These are phyloP conservation scores for Andrena hattorfiana DNA, from an alignment of 2,888 invertebrate species.

Conservation along the genomic window DNA sequence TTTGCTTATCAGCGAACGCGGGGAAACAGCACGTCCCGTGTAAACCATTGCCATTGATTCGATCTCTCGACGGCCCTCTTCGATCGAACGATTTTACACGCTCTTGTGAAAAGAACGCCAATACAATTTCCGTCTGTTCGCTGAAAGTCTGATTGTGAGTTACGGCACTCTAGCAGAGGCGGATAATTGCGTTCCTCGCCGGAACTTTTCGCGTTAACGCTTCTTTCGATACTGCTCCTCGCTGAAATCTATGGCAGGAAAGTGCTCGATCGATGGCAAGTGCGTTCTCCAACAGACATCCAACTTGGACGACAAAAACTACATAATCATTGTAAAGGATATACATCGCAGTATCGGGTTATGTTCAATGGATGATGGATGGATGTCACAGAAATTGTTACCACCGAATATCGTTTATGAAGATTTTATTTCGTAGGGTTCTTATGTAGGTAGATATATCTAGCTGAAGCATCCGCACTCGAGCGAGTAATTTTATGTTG, in stretches of 20 bases:
- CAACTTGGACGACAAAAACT: not conserved
- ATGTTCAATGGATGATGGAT: not conserved
- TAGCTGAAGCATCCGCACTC: no score
- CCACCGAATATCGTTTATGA: no score
- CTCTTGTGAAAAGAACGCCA: slow-evolving; percentile 9
- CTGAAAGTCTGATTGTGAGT: slow-evolving; percentile 9
- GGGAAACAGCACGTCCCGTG: not conserved
- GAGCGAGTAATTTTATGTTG: no score
- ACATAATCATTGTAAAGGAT: not conserved
- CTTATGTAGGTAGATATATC: no score
- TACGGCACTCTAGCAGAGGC: slow-evolving; percentile 10
- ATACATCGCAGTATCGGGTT: not conserved
- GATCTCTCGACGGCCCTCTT: not conserved
- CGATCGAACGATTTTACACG: not conserved
- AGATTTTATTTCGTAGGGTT: no score
- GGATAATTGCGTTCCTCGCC: slow-evolving; percentile 34
- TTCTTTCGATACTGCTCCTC: slow-evolving; percentile 18
- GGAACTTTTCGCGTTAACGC: slow-evolving; percentile 26
- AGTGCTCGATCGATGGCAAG: not conserved
- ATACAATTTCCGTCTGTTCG: slow-evolving; percentile 11
- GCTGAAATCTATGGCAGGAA: not conserved
- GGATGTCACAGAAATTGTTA: no score
- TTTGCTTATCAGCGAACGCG: not conserved
- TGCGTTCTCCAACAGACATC: not conserved
- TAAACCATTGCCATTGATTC: slow-evolving; percentile 7